phyloP scores from a whole-genome alignment of 2,797 vertebrate species.

The Rhodeus uyekii region DNA sequence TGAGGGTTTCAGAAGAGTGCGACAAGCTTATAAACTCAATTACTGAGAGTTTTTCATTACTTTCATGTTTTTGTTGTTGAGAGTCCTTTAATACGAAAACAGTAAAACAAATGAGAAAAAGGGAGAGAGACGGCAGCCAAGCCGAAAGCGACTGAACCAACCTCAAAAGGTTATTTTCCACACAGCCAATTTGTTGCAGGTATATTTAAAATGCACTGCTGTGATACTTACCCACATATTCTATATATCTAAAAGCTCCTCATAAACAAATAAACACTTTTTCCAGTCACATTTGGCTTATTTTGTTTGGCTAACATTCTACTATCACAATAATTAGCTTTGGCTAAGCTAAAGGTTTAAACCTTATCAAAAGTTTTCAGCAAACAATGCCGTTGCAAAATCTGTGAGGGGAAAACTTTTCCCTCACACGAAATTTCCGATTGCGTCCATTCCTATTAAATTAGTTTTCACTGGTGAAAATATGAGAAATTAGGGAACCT shows the following conservation, averaged over 20 bases:
- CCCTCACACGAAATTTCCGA: neutral
- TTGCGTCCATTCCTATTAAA: neutral
- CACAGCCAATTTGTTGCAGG: conserved; percentile 32
- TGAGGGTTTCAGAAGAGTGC: conserved; percentile 40
- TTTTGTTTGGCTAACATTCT: neutral
- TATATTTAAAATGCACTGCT: conserved; percentile 17
- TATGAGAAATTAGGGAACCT: neutral
- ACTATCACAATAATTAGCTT: neutral
- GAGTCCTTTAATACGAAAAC: conserved; percentile 47
- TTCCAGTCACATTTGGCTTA: neutral
- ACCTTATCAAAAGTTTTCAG: neutral
- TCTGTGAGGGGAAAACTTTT: neutral
- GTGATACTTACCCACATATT: neutral
- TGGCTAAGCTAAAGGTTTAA: neutral
- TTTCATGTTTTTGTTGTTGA: conserved; percentile 51
- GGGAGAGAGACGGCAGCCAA: conserved; percentile 18
- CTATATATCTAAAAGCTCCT: neutral
- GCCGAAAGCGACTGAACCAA: conserved; percentile 44
- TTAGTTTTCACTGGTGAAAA: neutral
- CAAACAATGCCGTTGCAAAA: neutral
- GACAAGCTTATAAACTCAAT: conserved; percentile 54
- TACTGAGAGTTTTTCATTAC: conserved; percentile 40
- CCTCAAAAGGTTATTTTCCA: conserved; percentile 48
- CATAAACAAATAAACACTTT: neutral
- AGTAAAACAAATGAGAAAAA: conserved; percentile 40